Percentiles rank a stretch among this genome's conserved stretches.
Evolutionary conservation across 2,797 vertebrate species (phyloP).

Genomic region (Dicrostonyx torquatus): DNA sequence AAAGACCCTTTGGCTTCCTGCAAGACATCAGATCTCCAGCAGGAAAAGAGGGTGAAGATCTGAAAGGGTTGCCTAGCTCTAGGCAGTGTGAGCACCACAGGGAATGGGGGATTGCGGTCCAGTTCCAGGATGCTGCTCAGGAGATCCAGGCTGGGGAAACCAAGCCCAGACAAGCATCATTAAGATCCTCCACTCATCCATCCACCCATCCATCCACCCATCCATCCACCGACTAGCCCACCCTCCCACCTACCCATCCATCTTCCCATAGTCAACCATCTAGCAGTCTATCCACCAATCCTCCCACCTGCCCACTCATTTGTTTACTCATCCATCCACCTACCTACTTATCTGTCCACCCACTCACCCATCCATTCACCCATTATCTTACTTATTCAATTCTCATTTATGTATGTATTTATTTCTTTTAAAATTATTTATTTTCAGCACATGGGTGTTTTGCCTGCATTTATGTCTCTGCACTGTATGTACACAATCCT

Average conservation of each 20-base stretch:
- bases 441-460: neutral
- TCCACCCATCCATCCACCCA: neutral
- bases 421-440: neutral
- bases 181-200: neutral
- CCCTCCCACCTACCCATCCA: neutral
- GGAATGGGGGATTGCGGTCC: neutral
- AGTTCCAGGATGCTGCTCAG: neutral
- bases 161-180: neutral
- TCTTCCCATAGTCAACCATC: neutral
- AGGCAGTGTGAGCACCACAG: neutral
- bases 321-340: neutral
- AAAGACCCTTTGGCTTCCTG: neutral
- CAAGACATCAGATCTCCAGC: neutral
- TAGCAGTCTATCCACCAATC: neutral
- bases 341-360: neutral
- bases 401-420: neutral
- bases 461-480: neutral
- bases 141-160: too few species aligned
- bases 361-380: neutral
- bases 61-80: neutral
- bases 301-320: neutral
- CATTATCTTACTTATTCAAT: neutral
- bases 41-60: neutral
- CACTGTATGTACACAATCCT: neutral
- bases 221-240: too few species aligned